Conservation (phyloP, 2,797 vertebrate genomes). For the Melopsittacus undulatus region DNA sequence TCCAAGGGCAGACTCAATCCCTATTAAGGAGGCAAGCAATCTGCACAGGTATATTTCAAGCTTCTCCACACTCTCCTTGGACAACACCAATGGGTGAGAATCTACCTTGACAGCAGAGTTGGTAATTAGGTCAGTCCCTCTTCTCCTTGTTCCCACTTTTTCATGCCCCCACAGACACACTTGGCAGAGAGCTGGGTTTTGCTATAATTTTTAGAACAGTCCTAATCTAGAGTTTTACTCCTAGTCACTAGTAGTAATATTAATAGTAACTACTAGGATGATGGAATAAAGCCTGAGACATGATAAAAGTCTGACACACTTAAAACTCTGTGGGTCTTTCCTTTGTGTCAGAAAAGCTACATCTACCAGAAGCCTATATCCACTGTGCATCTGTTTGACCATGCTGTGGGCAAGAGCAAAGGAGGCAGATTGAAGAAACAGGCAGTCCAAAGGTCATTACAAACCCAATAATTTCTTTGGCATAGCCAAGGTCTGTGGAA, state of each 20-base stretch:
- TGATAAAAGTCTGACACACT: background rate
- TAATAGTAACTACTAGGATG: background rate
- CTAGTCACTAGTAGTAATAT: background rate
- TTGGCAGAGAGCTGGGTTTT: background rate
- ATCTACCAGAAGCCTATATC: background rate
- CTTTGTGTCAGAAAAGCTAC: background rate
- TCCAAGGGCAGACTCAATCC: background rate
- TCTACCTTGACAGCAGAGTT: background rate
- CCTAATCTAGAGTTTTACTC: background rate
- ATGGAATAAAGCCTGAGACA: background rate
- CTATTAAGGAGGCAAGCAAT: background rate
- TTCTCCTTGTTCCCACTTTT: background rate
- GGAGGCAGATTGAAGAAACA: background rate
- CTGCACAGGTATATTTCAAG: background rate
- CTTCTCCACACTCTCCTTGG: background rate
- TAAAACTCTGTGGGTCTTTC: background rate
- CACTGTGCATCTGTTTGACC: background rate
- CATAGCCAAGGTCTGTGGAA: background rate
- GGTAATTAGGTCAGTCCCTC: background rate
- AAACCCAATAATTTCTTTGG: background rate
- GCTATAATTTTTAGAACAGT: background rate
- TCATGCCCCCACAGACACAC: background rate
- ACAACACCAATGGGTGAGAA: background rate
- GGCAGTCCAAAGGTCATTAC: background rate
- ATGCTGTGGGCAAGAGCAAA: background rate